phyloP scores from a whole-genome alignment of 2,888 invertebrate species.

The Erebia ligea region DNA sequence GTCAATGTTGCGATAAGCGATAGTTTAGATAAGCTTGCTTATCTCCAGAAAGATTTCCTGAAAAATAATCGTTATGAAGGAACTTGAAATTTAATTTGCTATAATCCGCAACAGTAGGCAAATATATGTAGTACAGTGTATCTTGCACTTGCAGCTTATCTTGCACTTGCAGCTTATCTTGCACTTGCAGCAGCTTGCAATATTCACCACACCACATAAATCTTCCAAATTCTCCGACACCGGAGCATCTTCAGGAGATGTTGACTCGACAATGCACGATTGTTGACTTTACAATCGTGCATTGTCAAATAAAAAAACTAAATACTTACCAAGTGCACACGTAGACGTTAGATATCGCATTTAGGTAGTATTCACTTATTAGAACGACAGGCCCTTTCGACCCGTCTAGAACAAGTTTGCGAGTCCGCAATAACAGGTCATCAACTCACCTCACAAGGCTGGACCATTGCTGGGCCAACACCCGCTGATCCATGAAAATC shows the following conservation, averaged over 20 bases:
- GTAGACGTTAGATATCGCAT: neutral
- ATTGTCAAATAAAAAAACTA: too few species aligned
- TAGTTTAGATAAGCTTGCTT: neutral
- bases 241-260: too few species aligned
- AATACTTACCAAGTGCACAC: neutral
- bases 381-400: slow-evolving; percentile 43
- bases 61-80: slow-evolving; percentile 1
- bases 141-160: too few species aligned
- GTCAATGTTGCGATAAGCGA: neutral
- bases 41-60: slow-evolving; percentile 9
- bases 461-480: slow-evolving; percentile 57
- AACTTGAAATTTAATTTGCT: too few species aligned
- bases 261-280: too few species aligned
- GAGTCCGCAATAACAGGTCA: slow-evolving; percentile 71
- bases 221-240: too few species aligned
- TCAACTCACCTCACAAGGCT: slow-evolving; percentile 63
- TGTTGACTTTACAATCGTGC: too few species aligned
- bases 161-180: too few species aligned
- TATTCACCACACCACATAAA: too few species aligned
- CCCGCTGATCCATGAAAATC: slow-evolving; percentile 71
- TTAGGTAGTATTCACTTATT: slow-evolving; percentile 12
- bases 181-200: too few species aligned
- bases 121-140: too few species aligned
- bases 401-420: slow-evolving; percentile 67
- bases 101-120: too few species aligned